Conservation (phyloP, 2,113 vertebrate species). For the Podilymbus podiceps region DNA sequence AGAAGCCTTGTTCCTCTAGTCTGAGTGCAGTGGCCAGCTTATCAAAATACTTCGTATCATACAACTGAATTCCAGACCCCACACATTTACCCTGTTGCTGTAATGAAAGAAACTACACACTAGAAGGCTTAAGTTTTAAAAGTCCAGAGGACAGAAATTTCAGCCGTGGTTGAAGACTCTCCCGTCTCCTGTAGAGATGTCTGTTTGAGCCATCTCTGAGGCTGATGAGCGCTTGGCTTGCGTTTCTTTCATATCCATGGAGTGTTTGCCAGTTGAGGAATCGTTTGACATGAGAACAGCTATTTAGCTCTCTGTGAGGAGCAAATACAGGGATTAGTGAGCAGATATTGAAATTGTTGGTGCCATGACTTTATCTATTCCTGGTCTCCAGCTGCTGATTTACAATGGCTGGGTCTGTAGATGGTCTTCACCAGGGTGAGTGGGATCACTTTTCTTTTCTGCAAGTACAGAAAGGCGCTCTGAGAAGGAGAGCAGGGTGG, state of each 20-base stretch:
- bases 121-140: not conserved
- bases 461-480: not conserved
- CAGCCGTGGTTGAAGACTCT: not conserved
- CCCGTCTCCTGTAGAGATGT: not conserved
- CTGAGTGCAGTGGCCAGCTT: not conserved
- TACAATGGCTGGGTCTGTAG: rapidly evolving
- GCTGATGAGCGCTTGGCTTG: not conserved
- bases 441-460: not conserved
- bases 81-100: not conserved
- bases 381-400: too few relatives aligned
- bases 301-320: not conserved
- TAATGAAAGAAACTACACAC: rapidly evolving
- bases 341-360: not conserved
- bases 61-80: rapidly evolving
- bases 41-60: not conserved
- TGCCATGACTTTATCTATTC: not conserved
- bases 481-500: not conserved
- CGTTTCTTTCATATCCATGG: not conserved
- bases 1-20: not conserved
- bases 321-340: rapidly evolving
- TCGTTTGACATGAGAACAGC: not conserved
- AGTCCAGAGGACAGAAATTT: not conserved
- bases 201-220: not conserved
- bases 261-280: not conserved
- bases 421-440: not conserved